Evolutionary conservation across 1,140 invertebrate species (phyloP).

Genomic region (Gonioctena quinquepunctata): DNA sequence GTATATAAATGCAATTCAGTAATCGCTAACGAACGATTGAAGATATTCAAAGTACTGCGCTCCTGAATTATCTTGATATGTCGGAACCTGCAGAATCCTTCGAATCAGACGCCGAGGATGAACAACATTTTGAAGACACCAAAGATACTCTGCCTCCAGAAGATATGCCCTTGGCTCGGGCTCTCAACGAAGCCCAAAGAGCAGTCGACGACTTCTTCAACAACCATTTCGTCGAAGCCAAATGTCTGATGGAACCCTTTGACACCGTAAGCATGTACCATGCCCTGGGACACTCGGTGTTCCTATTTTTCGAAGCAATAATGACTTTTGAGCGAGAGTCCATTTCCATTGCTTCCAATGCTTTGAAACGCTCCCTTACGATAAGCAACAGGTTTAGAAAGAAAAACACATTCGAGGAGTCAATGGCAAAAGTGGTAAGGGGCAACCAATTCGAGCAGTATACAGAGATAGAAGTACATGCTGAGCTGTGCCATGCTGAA

Average conservation of each 20-base stretch:
- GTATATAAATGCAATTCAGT: no score
- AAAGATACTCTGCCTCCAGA: background rate
- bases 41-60: no score
- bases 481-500: conserved; percentile 94
- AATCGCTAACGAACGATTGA: no score
- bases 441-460: conserved; percentile 77
- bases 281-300: conserved; percentile 85
- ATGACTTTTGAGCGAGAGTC: conserved; percentile 88
- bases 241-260: conserved; percentile 73
- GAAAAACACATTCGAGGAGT: conserved; percentile 75
- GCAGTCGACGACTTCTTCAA: conserved; percentile 85
- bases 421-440: conserved; percentile 80
- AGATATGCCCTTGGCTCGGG: background rate
- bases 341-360: conserved; percentile 72
- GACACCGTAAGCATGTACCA: conserved; percentile 88
- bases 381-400: conserved; percentile 76
- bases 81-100: background rate
- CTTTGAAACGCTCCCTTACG: conserved; percentile 75
- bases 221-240: conserved; percentile 82
- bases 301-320: conserved; percentile 89
- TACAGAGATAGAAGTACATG: conserved; percentile 86
- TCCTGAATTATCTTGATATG: no score
- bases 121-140: background rate
- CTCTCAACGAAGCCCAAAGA: conserved; percentile 48
- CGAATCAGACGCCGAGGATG: background rate